These are phyloP conservation scores for Drosophila heteroneura DNA, from an alignment of 2,888 invertebrate species.

Conservation along the genomic window DNA sequence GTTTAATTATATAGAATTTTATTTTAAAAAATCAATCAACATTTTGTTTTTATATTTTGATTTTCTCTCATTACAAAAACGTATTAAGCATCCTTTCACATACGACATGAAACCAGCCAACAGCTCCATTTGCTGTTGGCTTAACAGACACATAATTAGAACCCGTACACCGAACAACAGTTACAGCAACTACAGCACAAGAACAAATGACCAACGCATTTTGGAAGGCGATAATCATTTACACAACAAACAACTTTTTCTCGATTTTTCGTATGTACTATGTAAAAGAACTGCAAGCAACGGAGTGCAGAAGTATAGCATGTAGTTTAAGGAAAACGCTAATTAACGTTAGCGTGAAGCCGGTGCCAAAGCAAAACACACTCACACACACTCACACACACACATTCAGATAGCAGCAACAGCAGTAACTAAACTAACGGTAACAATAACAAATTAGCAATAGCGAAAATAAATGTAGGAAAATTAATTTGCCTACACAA, in stretches of 20 bases:
- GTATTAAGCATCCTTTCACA: slow-evolving; percentile 11
- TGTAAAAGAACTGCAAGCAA: slow-evolving; percentile 27
- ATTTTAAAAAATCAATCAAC: slow-evolving; percentile 53
- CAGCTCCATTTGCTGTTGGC: slow-evolving; percentile 44
- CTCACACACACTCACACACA: slow-evolving; percentile 4
- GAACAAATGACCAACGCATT: slow-evolving; percentile 74
- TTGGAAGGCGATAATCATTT: slow-evolving; percentile 74
- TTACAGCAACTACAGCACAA: slow-evolving; percentile 40
- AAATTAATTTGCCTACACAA: slow-evolving; percentile 50
- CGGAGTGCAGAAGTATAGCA: slow-evolving; percentile 15
- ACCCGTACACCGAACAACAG: slow-evolving; percentile 41
- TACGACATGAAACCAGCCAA: slow-evolving; percentile 13
- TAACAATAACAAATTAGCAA: slow-evolving; percentile 43
- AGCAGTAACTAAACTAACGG: slow-evolving; percentile 44
- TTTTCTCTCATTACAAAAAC: slow-evolving; percentile 1
- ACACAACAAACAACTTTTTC: slow-evolving; percentile 41
- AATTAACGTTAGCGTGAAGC: slow-evolving; percentile 39
- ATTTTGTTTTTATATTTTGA: slow-evolving; percentile 38
- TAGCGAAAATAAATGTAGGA: slow-evolving; percentile 43
- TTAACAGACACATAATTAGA: slow-evolving; percentile 23
- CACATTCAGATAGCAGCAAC: slow-evolving; percentile 13
- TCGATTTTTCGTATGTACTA: slow-evolving; percentile 12
- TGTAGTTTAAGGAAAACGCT: slow-evolving; percentile 28
- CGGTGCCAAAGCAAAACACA: slow-evolving; percentile 64
- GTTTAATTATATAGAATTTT: slow-evolving; percentile 73